Evolutionary conservation across 2,113 vertebrate species (phyloP), one percentile per base, ranked within the genome.

Genomic region (Pelmatolapia mariae): DNA sequence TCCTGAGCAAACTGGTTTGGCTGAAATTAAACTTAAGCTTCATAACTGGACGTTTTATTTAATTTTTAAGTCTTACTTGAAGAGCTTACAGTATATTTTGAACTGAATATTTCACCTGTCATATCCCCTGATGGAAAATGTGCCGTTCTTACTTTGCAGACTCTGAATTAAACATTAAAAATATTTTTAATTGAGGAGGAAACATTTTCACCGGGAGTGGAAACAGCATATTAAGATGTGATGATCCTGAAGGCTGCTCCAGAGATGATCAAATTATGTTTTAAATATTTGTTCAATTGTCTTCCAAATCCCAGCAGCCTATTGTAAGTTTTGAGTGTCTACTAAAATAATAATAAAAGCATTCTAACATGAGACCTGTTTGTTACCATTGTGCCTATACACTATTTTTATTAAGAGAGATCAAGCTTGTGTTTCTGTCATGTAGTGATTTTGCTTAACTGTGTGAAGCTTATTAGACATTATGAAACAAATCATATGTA

Each of bases 221-320:
- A 63, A 63, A 63, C 31, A 63, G 59, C 18, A 63, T 63, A 19
- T 63, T 63, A 63, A n/a, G 12, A 63, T 63, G 18, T 57, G 54
- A 57, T 57, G 54, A 57, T 57, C 54, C 24, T 57, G 54, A 29
- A 57, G 54, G 24, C 24, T 1, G 24, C 31, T 63, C 59, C 4
- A 36, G 59, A 36, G 59, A 63, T n/a, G 4, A 63, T 36, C 18
- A n/a, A n/a, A 12, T 63, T 36, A n/a, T 63, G 18, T 63, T 36
- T 63, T 36, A 36, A 63, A n/a, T 36, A 36, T 63, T 63, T 63
- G 59, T 36, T 36, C 31, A 36, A 36, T 63, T 63, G 31, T 63
- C 59, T n/a, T 63, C 59, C 18, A 63, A 63, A 36, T 18, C 1
- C 59, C 31, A 63, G 0, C 0, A n/a, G 10, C 4, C 18, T 36